phyloP scores from a whole-genome alignment of 2,113 vertebrate species.

The Chauna torquata region DNA sequence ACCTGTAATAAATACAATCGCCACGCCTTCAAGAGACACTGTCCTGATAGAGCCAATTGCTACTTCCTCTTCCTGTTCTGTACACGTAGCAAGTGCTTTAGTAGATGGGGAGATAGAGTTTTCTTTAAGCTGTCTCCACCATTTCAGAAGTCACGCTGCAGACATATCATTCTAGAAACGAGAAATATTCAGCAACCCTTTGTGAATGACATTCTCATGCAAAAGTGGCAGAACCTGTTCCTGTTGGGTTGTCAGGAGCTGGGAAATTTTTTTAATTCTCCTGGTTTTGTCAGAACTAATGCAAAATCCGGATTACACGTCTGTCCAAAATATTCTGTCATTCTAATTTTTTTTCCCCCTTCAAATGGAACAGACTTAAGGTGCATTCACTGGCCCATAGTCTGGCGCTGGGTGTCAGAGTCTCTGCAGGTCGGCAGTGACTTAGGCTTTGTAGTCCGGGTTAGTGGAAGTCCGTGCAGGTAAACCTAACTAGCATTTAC shows the following conservation, averaged over 20 bases:
- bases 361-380: background rate
- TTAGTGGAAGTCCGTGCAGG: background rate
- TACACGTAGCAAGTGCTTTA: background rate
- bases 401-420: background rate
- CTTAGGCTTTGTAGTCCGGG: fast-evolving
- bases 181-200: fast-evolving
- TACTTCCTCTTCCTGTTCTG: constrained; percentile 47
- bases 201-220: background rate
- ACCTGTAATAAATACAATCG: background rate
- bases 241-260: background rate
- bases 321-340: background rate
- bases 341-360: background rate
- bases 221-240: background rate
- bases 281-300: background rate
- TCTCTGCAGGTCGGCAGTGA: background rate
- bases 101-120: background rate
- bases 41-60: background rate
- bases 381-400: background rate
- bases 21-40: background rate
- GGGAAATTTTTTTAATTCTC: background rate
- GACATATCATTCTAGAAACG: background rate
- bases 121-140: background rate
- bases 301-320: background rate
- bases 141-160: background rate
- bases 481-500: background rate